Percentiles rank a stretch among this genome's conserved stretches.
Conservation (phyloP, 2,888 invertebrate genomes). For the Meghimatium bilineatum region DNA sequence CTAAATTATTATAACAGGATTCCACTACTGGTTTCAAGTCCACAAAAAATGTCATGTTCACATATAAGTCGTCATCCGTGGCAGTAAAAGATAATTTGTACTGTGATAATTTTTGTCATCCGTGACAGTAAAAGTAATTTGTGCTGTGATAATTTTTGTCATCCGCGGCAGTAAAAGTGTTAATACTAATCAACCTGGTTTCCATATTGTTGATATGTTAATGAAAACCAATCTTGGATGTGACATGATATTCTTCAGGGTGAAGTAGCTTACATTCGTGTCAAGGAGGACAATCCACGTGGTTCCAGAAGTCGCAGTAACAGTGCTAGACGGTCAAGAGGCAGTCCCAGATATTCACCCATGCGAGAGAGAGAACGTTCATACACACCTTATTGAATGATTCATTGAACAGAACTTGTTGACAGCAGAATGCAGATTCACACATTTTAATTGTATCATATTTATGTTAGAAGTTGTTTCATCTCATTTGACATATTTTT, state of each 20-base stretch:
- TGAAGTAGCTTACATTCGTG: constrained; percentile 96
- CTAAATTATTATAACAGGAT: too few species aligned
- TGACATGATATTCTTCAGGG: constrained; percentile 82
- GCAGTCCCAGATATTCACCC: constrained; percentile 95
- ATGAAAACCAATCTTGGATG: constrained; percentile 10
- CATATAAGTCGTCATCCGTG: too few species aligned
- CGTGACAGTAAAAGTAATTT: too few species aligned
- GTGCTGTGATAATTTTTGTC: too few species aligned
- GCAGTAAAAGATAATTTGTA: too few species aligned
- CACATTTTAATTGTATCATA: neutral
- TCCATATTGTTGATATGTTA: neutral
- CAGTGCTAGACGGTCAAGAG: constrained; percentile 81
- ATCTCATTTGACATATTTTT: neutral
- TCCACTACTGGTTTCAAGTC: too few species aligned
- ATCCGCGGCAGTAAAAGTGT: too few species aligned
- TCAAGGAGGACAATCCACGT: constrained; percentile 92
- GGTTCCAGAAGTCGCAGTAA: constrained; percentile 76
- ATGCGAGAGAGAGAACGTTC: constrained; percentile 84
- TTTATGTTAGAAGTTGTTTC: neutral
- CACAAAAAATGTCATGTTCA: too few species aligned
- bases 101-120: too few species aligned
- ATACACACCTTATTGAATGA: constrained; percentile 48
- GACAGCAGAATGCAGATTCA: neutral
- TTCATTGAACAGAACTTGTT: neutral
- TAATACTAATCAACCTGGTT: neutral